A percentile compares a stretch with the other conserved stretches of the same genome.
Evolutionary conservation across 2,113 vertebrate species (phyloP).

Genomic region (Pedionomus torquatus): DNA sequence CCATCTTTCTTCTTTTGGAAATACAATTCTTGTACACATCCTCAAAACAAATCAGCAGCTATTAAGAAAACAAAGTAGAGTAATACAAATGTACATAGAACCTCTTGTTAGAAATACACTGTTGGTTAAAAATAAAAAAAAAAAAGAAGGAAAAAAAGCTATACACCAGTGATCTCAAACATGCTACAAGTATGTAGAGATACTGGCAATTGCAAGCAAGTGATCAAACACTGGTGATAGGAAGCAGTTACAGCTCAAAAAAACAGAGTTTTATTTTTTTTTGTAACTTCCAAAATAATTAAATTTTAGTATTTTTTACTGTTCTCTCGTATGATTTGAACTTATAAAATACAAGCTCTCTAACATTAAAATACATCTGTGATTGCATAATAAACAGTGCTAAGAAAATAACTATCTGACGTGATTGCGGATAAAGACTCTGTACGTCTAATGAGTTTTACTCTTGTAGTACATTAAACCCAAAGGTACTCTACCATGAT

Average conservation of each 20-base stretch:
- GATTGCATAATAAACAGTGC: conserved; percentile 56
- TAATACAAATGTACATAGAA: not conserved
- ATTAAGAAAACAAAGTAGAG: conserved; percentile 10
- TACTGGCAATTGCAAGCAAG: conserved; percentile 6
- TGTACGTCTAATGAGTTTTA: conserved; percentile 28
- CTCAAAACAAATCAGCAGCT: conserved; percentile 11
- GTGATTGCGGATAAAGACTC: conserved; percentile 23
- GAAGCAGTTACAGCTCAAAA: conserved; percentile 9
- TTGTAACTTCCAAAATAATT: conserved; percentile 32
- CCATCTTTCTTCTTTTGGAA: not conserved
- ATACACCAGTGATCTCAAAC: not conserved
- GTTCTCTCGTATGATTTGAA: not conserved
- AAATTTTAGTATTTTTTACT: conserved; percentile 1
- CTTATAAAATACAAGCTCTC: conserved; percentile 47
- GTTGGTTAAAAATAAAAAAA: not conserved
- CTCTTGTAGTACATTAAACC: conserved; percentile 29
- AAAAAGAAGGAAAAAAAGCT: not conserved
- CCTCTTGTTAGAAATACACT: conserved; percentile 4
- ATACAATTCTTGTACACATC: not conserved
- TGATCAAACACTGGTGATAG: not conserved
- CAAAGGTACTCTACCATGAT: conserved; percentile 32
- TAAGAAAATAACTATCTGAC: conserved; percentile 70
- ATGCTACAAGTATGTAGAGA: not conserved
- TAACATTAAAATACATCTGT: conserved; percentile 31
- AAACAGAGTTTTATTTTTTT: not conserved